A percentile compares a stretch with the other conserved stretches of the same genome.
phyloP scores from a whole-genome alignment of 2,797 vertebrate genomes.

The Bradypus variegatus region DNA sequence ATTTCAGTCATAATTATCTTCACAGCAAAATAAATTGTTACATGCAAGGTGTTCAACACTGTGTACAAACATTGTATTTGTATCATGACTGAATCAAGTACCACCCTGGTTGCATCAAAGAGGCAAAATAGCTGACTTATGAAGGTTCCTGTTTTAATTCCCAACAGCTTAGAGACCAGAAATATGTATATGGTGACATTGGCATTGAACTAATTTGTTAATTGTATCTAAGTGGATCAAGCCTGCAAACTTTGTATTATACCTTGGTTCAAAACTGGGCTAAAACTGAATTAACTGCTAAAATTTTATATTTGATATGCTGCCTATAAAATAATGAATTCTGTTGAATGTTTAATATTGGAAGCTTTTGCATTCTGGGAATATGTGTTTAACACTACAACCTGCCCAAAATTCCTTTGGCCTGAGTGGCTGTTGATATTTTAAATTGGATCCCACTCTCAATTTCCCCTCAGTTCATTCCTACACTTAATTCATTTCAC shows the following conservation, averaged over 20 bases:
- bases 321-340: neutral
- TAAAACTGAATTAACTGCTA: neutral
- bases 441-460: neutral
- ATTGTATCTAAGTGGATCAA: neutral
- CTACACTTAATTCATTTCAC: neutral
- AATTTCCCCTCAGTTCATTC: neutral
- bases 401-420: neutral
- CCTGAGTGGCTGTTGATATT: neutral
- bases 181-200: neutral
- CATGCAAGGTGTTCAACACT: accelerated
- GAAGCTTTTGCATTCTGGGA: neutral
- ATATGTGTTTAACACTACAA: accelerated
- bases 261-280: neutral
- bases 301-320: neutral
- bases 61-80: neutral
- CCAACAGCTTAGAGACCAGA: neutral
- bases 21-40: neutral
- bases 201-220: neutral
- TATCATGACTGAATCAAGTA: neutral
- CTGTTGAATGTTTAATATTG: neutral
- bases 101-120: neutral
- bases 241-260: neutral
- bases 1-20: neutral
- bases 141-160: neutral
- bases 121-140: neutral